Conservation (phyloP, 2,797 vertebrate species). For the Labroides dimidiatus region DNA sequence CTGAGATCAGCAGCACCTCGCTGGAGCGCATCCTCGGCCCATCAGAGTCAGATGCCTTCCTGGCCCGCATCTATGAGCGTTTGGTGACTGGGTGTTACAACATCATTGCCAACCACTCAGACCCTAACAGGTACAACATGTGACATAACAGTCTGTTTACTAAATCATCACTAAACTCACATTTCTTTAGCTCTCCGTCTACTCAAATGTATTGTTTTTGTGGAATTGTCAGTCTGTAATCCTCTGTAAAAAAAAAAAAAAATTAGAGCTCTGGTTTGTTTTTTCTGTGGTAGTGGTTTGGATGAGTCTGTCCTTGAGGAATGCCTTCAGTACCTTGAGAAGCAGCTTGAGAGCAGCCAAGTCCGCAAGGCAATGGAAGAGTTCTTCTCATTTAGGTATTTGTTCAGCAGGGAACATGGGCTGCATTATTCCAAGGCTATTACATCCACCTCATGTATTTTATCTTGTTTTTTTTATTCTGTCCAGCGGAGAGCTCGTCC, state of each 20-base stretch:
- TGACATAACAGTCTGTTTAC: background rate
- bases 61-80: constrained; percentile 94
- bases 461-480: constrained; percentile 14
- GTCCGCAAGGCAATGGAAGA: constrained; percentile 99
- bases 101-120: constrained; percentile 94
- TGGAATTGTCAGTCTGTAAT: background rate
- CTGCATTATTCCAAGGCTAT: constrained; percentile 3
- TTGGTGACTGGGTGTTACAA: constrained; percentile 96
- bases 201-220: background rate
- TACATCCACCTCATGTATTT: constrained; percentile 3
- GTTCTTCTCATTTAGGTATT: constrained; percentile 96
- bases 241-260: background rate
- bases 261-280: constrained; percentile 1
- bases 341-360: constrained; percentile 95
- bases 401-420: background rate
- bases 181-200: background rate
- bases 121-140: constrained; percentile 89
- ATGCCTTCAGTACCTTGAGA: constrained; percentile 96
- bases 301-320: constrained; percentile 97
- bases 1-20: constrained; percentile 95
- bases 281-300: constrained; percentile 85
- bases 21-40: constrained; percentile 96
- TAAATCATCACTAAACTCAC: too few species aligned
- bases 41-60: constrained; percentile 94
- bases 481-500: constrained; percentile 94